Conservation (phyloP, 2,113 vertebrate genomes). For the Erpornis zantholeuca region DNA sequence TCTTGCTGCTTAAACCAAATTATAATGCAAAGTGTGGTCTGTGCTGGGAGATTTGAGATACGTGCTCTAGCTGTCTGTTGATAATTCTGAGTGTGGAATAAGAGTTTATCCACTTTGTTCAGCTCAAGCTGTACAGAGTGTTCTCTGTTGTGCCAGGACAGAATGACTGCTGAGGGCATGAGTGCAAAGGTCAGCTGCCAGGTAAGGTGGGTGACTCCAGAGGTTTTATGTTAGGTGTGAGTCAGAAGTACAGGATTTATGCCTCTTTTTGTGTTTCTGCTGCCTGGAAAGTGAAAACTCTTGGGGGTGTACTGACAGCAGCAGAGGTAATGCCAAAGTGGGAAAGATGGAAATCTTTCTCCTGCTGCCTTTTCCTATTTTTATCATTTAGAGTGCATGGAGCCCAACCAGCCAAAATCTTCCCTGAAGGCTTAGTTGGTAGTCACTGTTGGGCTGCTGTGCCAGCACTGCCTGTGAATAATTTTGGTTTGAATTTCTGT, state of each 20-base stretch:
- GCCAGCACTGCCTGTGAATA: neutral
- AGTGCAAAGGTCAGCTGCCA: neutral
- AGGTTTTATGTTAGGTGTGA: neutral
- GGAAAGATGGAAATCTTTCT: neutral
- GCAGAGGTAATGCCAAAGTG: neutral
- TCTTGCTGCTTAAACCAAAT: neutral
- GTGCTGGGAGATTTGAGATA: neutral
- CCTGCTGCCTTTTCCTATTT: neutral
- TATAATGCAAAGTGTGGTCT: neutral
- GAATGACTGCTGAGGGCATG: neutral
- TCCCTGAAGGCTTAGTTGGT: neutral
- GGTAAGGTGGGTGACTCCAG: neutral
- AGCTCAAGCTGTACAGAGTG: neutral
- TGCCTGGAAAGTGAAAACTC: neutral
- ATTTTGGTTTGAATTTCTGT: neutral
- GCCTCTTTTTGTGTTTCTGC: neutral
- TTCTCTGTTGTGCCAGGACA: neutral
- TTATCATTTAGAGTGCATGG: neutral
- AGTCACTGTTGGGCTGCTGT: neutral
- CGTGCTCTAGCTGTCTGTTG: rapidly evolving
- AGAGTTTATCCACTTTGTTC: neutral
- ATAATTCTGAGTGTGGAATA: neutral
- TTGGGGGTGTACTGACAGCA: neutral
- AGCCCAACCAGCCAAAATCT: neutral
- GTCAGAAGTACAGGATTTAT: neutral